Percentiles rank a stretch among this genome's conserved stretches.
These are phyloP conservation scores for Morbakka virulenta DNA, from an alignment of 30 jellyfish, hydroid and myxozoan species.

Conservation along the genomic window DNA sequence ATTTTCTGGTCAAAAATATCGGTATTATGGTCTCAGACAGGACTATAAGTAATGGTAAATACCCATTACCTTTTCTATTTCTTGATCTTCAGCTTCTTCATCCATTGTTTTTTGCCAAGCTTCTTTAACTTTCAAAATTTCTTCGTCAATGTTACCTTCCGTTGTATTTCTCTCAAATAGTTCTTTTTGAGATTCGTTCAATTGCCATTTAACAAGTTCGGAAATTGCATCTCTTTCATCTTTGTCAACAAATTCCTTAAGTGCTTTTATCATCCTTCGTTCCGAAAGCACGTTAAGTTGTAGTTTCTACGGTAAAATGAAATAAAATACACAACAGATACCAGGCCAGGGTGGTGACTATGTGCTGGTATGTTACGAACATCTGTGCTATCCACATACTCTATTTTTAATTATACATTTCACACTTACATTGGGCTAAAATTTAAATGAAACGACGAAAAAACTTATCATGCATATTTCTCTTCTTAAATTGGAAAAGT, in stretches of 20 bases:
- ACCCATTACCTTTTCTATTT: constrained; percentile 49
- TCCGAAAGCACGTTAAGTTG: constrained; percentile 83
- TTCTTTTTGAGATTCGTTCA: constrained; percentile 62
- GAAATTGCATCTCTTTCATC: constrained; percentile 94
- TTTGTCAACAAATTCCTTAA: constrained; percentile 88
- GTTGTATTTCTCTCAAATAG: constrained; percentile 53
- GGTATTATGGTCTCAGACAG: too few species aligned
- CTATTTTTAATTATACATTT: too few species aligned
- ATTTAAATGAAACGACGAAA: too few species aligned
- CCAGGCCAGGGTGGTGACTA: too few species aligned
- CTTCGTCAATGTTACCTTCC: constrained; percentile 61
- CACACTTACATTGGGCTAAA: too few species aligned
- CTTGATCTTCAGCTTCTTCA: constrained; percentile 74
- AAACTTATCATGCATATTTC: too few species aligned
- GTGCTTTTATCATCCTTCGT: constrained; percentile 86
- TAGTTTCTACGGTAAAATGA: constrained; percentile 27
- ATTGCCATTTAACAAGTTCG: constrained; percentile 82
- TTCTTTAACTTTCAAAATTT: constrained; percentile 39
- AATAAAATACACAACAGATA: too few species aligned
- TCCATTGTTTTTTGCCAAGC: constrained; percentile 39
- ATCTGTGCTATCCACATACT: too few species aligned
- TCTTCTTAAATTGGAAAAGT: too few species aligned
- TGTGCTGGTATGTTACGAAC: too few species aligned
- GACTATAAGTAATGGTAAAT: too few species aligned
- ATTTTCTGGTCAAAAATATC: too few species aligned